phyloP scores from a whole-genome alignment of 2,888 invertebrate genomes.

The Lithophane leautieri region DNA sequence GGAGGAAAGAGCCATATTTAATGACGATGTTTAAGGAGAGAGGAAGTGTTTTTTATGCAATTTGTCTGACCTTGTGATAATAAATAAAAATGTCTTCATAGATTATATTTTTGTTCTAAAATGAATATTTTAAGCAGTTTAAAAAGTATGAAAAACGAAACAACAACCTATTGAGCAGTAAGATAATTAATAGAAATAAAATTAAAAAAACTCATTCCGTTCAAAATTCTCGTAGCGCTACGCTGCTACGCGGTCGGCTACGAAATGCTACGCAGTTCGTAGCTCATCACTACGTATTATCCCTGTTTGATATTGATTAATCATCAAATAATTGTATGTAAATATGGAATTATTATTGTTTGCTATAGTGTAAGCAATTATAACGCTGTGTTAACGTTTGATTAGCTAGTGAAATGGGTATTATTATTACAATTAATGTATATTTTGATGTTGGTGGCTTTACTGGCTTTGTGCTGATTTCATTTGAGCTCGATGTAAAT shows the following conservation, averaged over 20 bases:
- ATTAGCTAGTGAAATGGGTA: conserved; percentile 22
- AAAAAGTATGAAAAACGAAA: not conserved
- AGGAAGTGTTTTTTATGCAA: too few relatives aligned
- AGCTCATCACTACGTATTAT: conserved; percentile 38
- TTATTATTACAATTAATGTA: conserved; percentile 29
- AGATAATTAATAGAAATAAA: not conserved
- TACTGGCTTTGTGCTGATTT: not conserved
- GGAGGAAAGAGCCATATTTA: too few relatives aligned
- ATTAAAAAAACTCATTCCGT: not conserved
- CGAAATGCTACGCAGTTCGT: conserved; percentile 48
- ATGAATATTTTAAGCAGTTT: conserved; percentile 1
- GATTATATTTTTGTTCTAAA: not conserved
- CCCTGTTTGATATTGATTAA: conserved; percentile 56
- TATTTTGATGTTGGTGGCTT: too few relatives aligned
- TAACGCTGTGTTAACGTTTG: conserved; percentile 25
- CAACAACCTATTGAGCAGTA: too few relatives aligned
- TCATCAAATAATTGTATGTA: conserved; percentile 56
- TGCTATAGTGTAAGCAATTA: conserved; percentile 51
- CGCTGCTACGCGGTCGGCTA: conserved; percentile 34
- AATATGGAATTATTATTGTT: conserved; percentile 53
- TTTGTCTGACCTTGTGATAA: too few relatives aligned
- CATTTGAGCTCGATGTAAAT: not conserved
- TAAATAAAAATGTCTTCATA: too few relatives aligned
- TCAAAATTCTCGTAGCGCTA: conserved; percentile 36
- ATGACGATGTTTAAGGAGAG: too few relatives aligned